phyloP scores from a whole-genome alignment of 1,140 invertebrate genomes.

The Cydia pomonella region DNA sequence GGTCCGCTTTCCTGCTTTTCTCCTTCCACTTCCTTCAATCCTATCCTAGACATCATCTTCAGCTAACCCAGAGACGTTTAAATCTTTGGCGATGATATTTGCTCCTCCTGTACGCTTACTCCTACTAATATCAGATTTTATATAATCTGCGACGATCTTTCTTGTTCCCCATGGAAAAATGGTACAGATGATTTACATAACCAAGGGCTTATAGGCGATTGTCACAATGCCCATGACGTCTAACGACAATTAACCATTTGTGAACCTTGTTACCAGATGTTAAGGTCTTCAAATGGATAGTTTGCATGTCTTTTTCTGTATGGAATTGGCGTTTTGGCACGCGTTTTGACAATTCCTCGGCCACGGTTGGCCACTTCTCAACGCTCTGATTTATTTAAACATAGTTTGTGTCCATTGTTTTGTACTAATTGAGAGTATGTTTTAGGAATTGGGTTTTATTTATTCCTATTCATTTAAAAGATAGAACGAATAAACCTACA shows the following conservation, averaged over 20 bases:
- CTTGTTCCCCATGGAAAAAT: neutral
- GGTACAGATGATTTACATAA: neutral
- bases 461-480: neutral
- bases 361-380: conserved; percentile 22
- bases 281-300: neutral
- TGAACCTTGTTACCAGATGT: neutral
- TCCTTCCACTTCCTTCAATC: too few relatives aligned
- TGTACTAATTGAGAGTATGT: neutral
- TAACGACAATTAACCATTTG: neutral
- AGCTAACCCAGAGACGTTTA: too few relatives aligned
- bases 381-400: conserved; percentile 12
- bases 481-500: neutral
- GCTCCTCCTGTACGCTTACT: too few relatives aligned
- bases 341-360: conserved; percentile 30
- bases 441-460: neutral
- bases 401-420: neutral
- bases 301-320: neutral
- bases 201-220: neutral
- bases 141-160: neutral
- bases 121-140: too few relatives aligned
- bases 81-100: too few relatives aligned
- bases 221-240: neutral
- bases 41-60: too few relatives aligned
- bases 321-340: conserved; percentile 27
- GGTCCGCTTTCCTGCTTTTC: too few relatives aligned